Evolutionary conservation across 1,140 invertebrate genomes (phyloP), one percentile per base, ranked within the genome.

Genomic region (Magallana angulata): DNA sequence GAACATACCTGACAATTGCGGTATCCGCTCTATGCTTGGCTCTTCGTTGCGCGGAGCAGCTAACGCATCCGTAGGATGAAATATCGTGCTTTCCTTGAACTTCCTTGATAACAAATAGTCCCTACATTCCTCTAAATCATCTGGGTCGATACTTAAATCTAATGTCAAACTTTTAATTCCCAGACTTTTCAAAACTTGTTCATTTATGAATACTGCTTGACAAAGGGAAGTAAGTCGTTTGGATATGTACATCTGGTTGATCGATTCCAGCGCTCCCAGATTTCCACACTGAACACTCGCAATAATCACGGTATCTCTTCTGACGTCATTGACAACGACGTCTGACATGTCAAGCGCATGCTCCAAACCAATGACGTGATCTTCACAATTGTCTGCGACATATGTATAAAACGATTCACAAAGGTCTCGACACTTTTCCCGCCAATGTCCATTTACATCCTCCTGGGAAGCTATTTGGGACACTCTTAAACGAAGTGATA

Each of bases 231-330:
- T 57, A 56, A 89, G 62, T 57, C 87, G 71, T 56, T 83, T 76
- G 48, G 85, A 85, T 84, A 81, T 89, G 68, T 84, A 89, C 84
- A 87, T 87, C 58, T 89, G 89, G 71, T 89, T 87, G 8, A 89
- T 68, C 7, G 84, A 86, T 82, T 89, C 89, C n/a, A 89, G 56
- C 18, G 86, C 89, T 80, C 89, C 87, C 5, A 89, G 80, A 18
- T 84, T 84, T 58, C 68, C 60, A 80, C 84, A 84, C 14, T 84
- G 60, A n/a, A 81, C 85, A 24, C 76, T 68, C 12, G 87, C 84
- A 9, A 80, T 59, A 84, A 83, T 59, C 11, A 89, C 30, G 57
- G 86, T 89, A 16, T 84, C 89, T 18, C n/a, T 59, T 57, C 60
- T 87, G 9, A 89, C 81, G 14, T 76, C 85, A 58, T 57, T 60